These are phyloP conservation scores for Oeneis ivallda DNA, from an alignment of 2,888 invertebrate species.

Conservation along the genomic window DNA sequence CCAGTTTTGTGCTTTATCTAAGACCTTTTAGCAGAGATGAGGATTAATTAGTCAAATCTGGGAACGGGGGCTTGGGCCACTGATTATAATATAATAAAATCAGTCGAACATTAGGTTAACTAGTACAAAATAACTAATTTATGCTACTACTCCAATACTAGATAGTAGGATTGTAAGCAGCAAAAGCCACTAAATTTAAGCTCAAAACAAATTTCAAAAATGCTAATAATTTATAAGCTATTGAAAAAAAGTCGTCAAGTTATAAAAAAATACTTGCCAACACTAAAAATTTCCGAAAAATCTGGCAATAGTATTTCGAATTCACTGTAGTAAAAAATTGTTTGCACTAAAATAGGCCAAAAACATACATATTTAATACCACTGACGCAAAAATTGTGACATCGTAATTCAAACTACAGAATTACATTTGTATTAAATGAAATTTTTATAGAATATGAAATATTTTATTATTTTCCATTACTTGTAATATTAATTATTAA, in stretches of 20 bases:
- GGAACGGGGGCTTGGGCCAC: background rate
- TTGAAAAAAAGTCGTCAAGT: background rate
- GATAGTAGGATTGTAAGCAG: background rate
- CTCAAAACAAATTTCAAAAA: background rate
- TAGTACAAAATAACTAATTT: slow-evolving; percentile 36
- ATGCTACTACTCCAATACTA: slow-evolving; percentile 9
- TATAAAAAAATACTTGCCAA: background rate
- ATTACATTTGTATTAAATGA: background rate
- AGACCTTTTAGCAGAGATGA: background rate
- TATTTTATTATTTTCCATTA: background rate
- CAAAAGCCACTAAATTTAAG: background rate
- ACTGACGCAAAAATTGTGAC: background rate
- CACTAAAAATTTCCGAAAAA: background rate
- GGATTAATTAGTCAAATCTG: background rate
- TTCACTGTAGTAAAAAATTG: background rate
- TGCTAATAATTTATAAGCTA: background rate
- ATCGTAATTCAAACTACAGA: background rate
- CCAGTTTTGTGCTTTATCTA: too few species aligned
- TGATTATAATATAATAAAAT: slow-evolving; percentile 39
- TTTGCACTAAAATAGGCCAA: too few species aligned
- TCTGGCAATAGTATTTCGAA: background rate
- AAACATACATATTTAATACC: background rate
- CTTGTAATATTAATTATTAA: background rate
- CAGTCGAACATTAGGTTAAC: slow-evolving; percentile 62
- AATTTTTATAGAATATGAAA: background rate